phyloP scores from a whole-genome alignment of 2,888 invertebrate genomes.

The Campoplex capitator region DNA sequence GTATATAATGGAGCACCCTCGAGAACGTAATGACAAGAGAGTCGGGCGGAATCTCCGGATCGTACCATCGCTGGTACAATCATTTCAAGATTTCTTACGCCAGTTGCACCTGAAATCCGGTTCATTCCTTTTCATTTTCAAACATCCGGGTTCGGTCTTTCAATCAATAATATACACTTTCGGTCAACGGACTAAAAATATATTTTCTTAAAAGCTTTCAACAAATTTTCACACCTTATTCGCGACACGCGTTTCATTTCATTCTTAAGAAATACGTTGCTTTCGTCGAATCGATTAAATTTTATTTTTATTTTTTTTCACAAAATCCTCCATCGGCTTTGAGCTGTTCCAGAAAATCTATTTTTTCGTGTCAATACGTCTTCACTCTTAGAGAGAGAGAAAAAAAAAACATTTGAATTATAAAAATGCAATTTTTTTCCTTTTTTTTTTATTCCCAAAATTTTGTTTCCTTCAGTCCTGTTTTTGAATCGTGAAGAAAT shows the following conservation, averaged over 20 bases:
- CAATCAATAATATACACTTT: not conserved
- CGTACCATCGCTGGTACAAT: conserved; percentile 80
- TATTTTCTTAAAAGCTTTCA: not conserved
- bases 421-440: too few species aligned
- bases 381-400: too few species aligned
- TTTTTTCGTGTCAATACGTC: too few species aligned
- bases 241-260: too few species aligned
- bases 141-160: not conserved
- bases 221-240: too few species aligned
- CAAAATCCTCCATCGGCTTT: too few species aligned
- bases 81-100: conserved; percentile 80
- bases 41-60: conserved; percentile 81
- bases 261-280: too few species aligned
- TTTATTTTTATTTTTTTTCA: too few species aligned
- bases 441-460: too few species aligned
- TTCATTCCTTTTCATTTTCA: conserved; percentile 11
- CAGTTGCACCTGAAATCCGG: conserved; percentile 79
- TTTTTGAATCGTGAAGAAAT: not conserved
- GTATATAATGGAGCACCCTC: conserved; percentile 87
- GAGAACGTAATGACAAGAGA: conserved; percentile 82
- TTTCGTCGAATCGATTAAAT: not conserved
- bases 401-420: too few species aligned
- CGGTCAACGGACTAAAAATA: not conserved
- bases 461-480: not conserved
- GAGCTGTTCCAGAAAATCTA: too few species aligned